Conservation (phyloP, 2,113 vertebrate genomes). For the Limanda limanda region DNA sequence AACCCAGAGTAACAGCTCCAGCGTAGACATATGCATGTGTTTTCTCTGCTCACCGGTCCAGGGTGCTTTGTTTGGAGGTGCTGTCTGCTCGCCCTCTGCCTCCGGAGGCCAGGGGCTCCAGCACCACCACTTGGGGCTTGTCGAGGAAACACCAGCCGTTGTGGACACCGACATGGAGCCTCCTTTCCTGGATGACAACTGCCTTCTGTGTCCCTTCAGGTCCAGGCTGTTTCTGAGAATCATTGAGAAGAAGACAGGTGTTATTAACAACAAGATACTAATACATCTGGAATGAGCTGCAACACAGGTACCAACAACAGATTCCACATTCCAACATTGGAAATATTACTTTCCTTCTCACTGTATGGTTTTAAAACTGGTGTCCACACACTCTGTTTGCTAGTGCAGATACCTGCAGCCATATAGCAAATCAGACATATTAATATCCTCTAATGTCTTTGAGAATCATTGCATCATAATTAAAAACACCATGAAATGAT, state of each 20-base stretch:
- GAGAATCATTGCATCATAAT: not conserved
- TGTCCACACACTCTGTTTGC: too few relatives aligned
- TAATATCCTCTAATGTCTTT: not conserved
- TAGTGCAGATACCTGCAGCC: too few relatives aligned
- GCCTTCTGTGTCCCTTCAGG: conserved; percentile 32
- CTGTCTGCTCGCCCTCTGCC: conserved; percentile 62
- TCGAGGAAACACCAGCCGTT: conserved; percentile 91
- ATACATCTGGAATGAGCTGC: not conserved
- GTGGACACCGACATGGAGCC: conserved; percentile 91
- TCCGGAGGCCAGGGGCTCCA: conserved; percentile 77
- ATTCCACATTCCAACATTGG: not conserved
- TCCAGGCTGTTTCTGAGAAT: conserved; percentile 69
- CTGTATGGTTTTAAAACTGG: too few relatives aligned
- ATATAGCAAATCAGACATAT: too few relatives aligned
- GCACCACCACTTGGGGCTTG: conserved; percentile 88
- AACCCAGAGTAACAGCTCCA: not conserved
- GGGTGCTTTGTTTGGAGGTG: conserved; percentile 60
- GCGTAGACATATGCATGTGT: not conserved
- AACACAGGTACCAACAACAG: too few relatives aligned
- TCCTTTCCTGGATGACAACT: conserved; percentile 88
- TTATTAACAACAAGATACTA: not conserved
- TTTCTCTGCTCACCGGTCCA: conserved; percentile 78
- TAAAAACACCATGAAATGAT: not conserved
- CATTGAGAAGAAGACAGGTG: not conserved
- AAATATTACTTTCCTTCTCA: too few relatives aligned